A percentile compares a stretch with the other conserved stretches of the same genome.
Evolutionary conservation across 2,113 vertebrate genomes (phyloP).

Genomic region (Callithrix jacchus): DNA sequence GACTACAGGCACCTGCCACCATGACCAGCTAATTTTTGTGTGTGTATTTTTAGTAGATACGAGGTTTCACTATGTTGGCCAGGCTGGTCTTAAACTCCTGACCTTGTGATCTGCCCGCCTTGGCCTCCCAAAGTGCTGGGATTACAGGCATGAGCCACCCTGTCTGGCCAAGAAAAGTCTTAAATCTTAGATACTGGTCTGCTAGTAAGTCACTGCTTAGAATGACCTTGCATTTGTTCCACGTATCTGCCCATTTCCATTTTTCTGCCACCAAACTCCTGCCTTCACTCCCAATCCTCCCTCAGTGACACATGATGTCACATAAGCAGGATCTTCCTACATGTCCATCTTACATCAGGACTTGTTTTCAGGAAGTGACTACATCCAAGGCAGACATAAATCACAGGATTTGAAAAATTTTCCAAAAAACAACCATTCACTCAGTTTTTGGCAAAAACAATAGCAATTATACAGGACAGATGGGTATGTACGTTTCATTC

Average conservation of each 20-base stretch:
- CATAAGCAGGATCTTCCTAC: neutral
- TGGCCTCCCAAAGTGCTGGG: too few species aligned
- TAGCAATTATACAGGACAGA: neutral
- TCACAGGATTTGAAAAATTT: neutral
- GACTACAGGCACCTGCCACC: too few species aligned
- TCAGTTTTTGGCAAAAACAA: slow-evolving; percentile 19
- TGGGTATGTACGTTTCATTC: neutral
- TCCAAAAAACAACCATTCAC: neutral
- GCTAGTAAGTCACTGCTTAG: neutral
- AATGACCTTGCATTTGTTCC: neutral
- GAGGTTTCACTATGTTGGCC: too few species aligned
- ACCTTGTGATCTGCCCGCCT: too few species aligned
- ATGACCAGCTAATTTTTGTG: too few species aligned
- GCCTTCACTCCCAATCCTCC: neutral
- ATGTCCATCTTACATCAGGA: neutral
- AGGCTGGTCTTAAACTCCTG: too few species aligned
- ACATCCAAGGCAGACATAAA: neutral
- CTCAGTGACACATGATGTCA: neutral
- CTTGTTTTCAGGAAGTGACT: neutral
- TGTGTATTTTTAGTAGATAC: too few species aligned
- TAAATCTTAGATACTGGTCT: neutral
- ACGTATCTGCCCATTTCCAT: neutral
- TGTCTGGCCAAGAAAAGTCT: neutral
- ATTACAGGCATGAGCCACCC: too few species aligned
- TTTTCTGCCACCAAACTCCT: neutral